A percentile compares a stretch with the other conserved stretches of the same genome.
Conservation (phyloP, 2,888 invertebrate genomes). For the Athripsodes cinereus region DNA sequence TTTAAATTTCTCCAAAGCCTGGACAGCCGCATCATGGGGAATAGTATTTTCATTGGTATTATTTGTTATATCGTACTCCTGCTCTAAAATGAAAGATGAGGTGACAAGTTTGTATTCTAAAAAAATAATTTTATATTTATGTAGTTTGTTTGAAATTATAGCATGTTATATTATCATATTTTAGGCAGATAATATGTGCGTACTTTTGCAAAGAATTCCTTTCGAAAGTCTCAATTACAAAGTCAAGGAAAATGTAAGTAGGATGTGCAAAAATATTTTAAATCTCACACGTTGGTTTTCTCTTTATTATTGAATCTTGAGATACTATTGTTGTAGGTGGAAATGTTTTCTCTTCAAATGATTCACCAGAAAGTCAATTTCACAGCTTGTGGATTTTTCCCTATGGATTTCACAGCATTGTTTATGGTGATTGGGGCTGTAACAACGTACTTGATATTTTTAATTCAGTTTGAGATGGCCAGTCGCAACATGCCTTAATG, state of each 20-base stretch:
- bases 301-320: no score
- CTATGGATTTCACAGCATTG: constrained; percentile 22
- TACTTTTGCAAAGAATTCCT: constrained; percentile 15
- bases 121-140: constrained; percentile 5
- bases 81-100: constrained; percentile 21
- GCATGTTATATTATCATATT: constrained; percentile 4
- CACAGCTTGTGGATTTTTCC: constrained; percentile 25
- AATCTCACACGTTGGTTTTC: no score
- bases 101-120: constrained; percentile 2
- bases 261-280: no score
- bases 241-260: constrained; percentile 18
- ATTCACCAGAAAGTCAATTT: constrained; percentile 24
- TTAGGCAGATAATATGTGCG: constrained; percentile 20
- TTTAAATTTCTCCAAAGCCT: constrained; percentile 12
- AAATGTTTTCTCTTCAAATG: constrained; percentile 25
- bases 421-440: constrained; percentile 25
- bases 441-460: constrained; percentile 24
- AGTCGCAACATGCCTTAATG: no score
- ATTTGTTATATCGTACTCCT: constrained; percentile 11
- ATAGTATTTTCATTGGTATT: constrained; percentile 9
- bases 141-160: no score
- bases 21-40: constrained; percentile 17
- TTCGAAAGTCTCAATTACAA: constrained; percentile 17
- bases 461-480: constrained; percentile 25
- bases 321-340: constrained; percentile 21